These are phyloP conservation scores for Microctenopoma lineatum DNA, from an alignment of 2,797 vertebrate species.

Conservation along the genomic window DNA sequence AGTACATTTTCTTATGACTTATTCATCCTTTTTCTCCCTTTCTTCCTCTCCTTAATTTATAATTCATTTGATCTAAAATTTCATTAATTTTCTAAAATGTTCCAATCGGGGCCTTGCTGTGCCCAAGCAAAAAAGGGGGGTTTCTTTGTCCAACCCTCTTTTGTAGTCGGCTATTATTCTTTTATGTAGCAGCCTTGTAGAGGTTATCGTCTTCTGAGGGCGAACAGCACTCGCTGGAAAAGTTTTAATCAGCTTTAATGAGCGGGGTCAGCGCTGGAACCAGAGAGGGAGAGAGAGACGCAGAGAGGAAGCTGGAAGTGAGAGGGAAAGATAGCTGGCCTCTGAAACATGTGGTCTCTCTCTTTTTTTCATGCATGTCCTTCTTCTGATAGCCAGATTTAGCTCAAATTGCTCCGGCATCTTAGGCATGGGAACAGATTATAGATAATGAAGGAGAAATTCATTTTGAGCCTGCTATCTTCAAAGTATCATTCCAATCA, in stretches of 20 bases:
- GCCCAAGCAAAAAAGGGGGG: slow-evolving; percentile 65
- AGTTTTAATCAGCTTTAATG: slow-evolving; percentile 88
- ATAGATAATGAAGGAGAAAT: slow-evolving; percentile 66
- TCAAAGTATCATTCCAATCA: slow-evolving; percentile 59
- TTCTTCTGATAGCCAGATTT: slow-evolving; percentile 59
- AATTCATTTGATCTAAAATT: slow-evolving; percentile 90
- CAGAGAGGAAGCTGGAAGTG: slow-evolving; percentile 23
- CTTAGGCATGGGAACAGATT: slow-evolving; percentile 61
- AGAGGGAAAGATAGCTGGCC: slow-evolving; percentile 51
- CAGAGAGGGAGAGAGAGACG: slow-evolving; percentile 61
- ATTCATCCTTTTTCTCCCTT: slow-evolving; percentile 81
- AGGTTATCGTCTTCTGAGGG: slow-evolving; percentile 86
- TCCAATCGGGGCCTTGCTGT: slow-evolving; percentile 84
- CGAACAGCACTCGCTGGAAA: slow-evolving; percentile 80
- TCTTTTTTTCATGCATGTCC: slow-evolving; percentile 29
- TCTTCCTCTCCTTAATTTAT: slow-evolving; percentile 82
- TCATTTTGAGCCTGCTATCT: slow-evolving; percentile 59
- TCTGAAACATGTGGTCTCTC: slow-evolving; percentile 59
- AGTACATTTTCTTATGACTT: slow-evolving; percentile 85
- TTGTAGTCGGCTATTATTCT: slow-evolving; percentile 85
- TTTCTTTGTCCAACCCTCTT: slow-evolving; percentile 84
- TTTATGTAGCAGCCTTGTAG: slow-evolving; percentile 85
- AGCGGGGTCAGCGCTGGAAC: slow-evolving; percentile 83
- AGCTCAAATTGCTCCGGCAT: slow-evolving; percentile 61
- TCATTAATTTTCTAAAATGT: slow-evolving; percentile 91